Evolutionary conservation across 92 coral and sea anemone species (phyloP), one percentile per base, ranked within the genome.

Genomic region (Micromussa lordhowensis): DNA sequence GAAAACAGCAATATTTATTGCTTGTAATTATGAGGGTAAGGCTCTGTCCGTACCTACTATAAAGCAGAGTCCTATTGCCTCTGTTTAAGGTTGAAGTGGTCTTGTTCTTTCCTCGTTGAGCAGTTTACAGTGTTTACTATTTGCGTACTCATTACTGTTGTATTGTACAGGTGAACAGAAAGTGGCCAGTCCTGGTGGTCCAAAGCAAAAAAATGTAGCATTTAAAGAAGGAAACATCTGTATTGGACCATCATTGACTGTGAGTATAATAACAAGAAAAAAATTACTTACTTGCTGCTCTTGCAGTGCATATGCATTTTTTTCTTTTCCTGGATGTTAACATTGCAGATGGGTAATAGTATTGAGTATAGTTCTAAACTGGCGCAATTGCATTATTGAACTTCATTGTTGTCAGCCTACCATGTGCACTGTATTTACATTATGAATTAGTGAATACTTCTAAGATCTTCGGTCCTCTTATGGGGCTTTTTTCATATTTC

Each of bases 221-320:
- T 53, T 80, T 22, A 80, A 80, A 80, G 84, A 80, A 17, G 84
- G 84, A 53, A 63, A 80, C 71, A 80, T 80, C 49, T 17, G 70
- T 55, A 80, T 80, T 54, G 63, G 84, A 63, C 84, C 84, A 80
- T 55, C 71, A 80, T 80, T 80, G 34, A 80, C 73, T 80, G 84
- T 80, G 71, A 80, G 84, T 80, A 80, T 57, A 80, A 55, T 55
- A 57, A 77, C 36, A 38, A 77, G 57, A 1, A 0, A 77, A 36
- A 36, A 29, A 77, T 29, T 49, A 77, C 51, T 77, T 12, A 77
- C 64, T 28, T 77, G 58, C 81, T 77, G 81, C 81, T 77, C 81
- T 28, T 77, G 81, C 81, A 77, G 81, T 77, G 81, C 81, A 77
- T 77, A 58, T 77, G 81, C 17, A 10, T 48, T 73, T 34, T 28